phyloP scores from a whole-genome alignment of 2,113 vertebrate species.

The Lepus americanus region DNA sequence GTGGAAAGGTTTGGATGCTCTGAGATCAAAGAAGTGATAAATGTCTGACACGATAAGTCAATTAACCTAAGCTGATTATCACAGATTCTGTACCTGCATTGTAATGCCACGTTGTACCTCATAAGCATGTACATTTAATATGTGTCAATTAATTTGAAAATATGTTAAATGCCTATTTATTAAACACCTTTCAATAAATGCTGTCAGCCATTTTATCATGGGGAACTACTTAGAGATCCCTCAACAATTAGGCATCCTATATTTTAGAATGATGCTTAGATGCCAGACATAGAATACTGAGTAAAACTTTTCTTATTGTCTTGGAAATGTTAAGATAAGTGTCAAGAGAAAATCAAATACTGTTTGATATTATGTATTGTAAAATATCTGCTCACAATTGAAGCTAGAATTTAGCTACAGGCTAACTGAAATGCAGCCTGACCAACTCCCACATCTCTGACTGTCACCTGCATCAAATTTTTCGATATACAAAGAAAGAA shows the following conservation, averaged over 20 bases:
- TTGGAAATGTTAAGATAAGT: not conserved
- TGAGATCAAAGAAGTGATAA: too few species aligned
- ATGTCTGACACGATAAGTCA: too few species aligned
- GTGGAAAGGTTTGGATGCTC: too few species aligned
- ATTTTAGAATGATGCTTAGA: not conserved
- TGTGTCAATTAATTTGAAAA: too few species aligned
- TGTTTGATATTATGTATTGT: not conserved
- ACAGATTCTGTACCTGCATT: too few species aligned
- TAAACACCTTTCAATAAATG: not conserved
- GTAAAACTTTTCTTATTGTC: not conserved
- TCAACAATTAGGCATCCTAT: not conserved
- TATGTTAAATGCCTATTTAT: not conserved
- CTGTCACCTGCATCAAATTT: not conserved
- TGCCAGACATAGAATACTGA: rapidly evolving
- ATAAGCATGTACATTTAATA: too few species aligned
- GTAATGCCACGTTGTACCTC: too few species aligned
- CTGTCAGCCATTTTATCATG: not conserved
- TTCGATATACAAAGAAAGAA: not conserved
- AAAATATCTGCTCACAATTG: not conserved
- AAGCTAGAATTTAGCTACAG: not conserved
- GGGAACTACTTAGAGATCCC: not conserved
- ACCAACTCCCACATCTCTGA: not conserved
- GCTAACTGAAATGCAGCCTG: not conserved
- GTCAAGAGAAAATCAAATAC: not conserved
- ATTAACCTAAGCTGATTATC: too few species aligned